Evolutionary conservation across 2,113 vertebrate genomes (phyloP).

Genomic region (Noctilio leporinus): DNA sequence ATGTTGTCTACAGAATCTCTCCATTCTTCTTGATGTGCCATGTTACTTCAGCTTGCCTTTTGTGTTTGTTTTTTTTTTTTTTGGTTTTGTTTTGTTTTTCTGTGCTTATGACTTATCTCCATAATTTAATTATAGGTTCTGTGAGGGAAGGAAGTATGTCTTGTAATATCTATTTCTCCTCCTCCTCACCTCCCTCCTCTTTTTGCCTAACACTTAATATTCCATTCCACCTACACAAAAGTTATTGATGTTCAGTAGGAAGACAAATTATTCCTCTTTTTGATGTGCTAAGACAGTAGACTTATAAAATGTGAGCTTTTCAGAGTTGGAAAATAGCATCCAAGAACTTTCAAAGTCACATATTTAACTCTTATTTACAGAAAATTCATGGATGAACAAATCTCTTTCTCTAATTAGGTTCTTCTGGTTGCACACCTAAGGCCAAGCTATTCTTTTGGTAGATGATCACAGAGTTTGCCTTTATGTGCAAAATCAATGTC

Average conservation of each 20-base stretch:
- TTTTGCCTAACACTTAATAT: slow-evolving; percentile 26
- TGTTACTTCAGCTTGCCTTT: slow-evolving; percentile 4
- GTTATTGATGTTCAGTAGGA: slow-evolving; percentile 14
- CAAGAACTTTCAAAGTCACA: slow-evolving; percentile 1
- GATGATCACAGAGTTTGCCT: neutral
- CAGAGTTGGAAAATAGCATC: slow-evolving; percentile 32
- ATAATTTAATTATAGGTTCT: neutral
- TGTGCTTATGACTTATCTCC: neutral
- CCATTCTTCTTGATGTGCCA: neutral
- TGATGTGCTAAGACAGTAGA: slow-evolving; percentile 15
- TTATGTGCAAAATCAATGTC: neutral
- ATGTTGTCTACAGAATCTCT: neutral
- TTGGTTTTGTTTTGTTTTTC: neutral
- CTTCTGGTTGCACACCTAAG: neutral
- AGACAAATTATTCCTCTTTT: neutral
- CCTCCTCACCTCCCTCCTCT: neutral
- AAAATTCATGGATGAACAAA: neutral
- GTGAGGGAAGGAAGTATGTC: neutral
- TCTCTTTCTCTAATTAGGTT: slow-evolving; percentile 7
- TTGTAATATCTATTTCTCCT: slow-evolving; percentile 12
- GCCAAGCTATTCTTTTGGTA: slow-evolving; percentile 1
- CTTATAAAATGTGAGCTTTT: slow-evolving; percentile 41
- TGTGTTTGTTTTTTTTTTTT: neutral
- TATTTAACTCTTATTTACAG: slow-evolving; percentile 24
- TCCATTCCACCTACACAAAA: neutral